A percentile compares a stretch with the other conserved stretches of the same genome.
Conservation (phyloP, 2,797 vertebrate genomes). For the Amazonetta brasiliensis region DNA sequence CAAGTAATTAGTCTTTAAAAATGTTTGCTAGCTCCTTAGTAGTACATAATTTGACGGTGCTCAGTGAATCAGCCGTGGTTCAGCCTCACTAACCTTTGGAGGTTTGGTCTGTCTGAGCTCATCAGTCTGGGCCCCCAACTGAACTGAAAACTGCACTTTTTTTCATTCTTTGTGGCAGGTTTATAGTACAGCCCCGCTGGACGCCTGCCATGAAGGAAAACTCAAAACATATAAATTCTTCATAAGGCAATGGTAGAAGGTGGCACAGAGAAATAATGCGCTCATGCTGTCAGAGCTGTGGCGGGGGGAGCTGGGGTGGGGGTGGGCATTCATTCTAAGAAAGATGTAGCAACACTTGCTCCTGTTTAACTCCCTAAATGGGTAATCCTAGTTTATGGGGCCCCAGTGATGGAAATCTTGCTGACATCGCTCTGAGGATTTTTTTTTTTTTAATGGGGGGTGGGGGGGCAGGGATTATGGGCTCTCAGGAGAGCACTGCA, state of each 20-base stretch:
- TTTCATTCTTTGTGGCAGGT: slow-evolving; percentile 47
- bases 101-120: slow-evolving; percentile 26
- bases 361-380: slow-evolving; percentile 61
- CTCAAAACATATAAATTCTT: slow-evolving; percentile 70
- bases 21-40: slow-evolving; percentile 46
- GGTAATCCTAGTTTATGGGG: slow-evolving; percentile 47
- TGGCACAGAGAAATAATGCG: slow-evolving; percentile 47
- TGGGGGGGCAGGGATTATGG: neutral
- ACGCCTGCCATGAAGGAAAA: slow-evolving; percentile 46
- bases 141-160: slow-evolving; percentile 46
- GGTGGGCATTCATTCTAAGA: neutral
- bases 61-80: neutral
- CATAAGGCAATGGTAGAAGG: slow-evolving; percentile 48
- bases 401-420: neutral
- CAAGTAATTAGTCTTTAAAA: slow-evolving; percentile 59
- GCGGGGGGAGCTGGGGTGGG: fast-evolving
- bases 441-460: neutral
- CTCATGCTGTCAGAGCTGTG: slow-evolving; percentile 6
- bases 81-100: slow-evolving; percentile 46
- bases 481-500: neutral
- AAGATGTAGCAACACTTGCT: slow-evolving; percentile 64
- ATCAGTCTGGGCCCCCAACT: slow-evolving; percentile 12
- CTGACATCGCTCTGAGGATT: neutral
- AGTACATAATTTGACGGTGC: neutral
- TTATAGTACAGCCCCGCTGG: slow-evolving; percentile 43